A percentile compares a stretch with the other conserved stretches of the same genome.
These are phyloP conservation scores for Euzophera pinguis DNA, from an alignment of 2,888 invertebrate species.

Conservation along the genomic window DNA sequence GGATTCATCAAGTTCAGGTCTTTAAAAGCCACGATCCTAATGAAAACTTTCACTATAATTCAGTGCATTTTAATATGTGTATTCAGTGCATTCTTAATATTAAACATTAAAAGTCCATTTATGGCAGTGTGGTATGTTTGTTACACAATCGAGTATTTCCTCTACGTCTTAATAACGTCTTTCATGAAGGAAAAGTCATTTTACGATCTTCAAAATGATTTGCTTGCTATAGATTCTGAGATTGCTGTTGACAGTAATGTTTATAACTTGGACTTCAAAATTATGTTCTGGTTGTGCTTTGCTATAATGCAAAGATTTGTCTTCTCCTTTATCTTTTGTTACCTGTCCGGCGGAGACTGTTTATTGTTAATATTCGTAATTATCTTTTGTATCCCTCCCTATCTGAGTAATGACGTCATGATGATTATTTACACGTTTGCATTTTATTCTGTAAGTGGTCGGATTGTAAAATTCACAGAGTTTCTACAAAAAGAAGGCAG, in stretches of 20 bases:
- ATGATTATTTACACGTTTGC: conserved; percentile 8
- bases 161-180: not conserved
- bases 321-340: not conserved
- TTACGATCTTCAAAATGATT: conserved; percentile 5
- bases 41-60: not conserved
- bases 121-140: not conserved
- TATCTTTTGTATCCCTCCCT: not conserved
- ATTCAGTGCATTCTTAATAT: not conserved
- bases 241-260: not conserved
- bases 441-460: conserved; percentile 13
- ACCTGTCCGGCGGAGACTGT: not conserved
- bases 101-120: not conserved
- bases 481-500: conserved; percentile 1
- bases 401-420: conserved; percentile 10
- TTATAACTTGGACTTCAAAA: conserved; percentile 10
- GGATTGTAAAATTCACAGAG: conserved; percentile 11
- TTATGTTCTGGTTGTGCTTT: not conserved
- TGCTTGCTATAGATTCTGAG: conserved; percentile 9
- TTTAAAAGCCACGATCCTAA: not conserved
- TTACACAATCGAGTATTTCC: not conserved
- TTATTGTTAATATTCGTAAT: not conserved
- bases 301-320: not conserved
- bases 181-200: not conserved
- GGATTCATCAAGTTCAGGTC: conserved; percentile 8
- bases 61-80: not conserved